phyloP scores from a whole-genome alignment of 2,888 invertebrate genomes.

The Chymomyza amoena region DNA sequence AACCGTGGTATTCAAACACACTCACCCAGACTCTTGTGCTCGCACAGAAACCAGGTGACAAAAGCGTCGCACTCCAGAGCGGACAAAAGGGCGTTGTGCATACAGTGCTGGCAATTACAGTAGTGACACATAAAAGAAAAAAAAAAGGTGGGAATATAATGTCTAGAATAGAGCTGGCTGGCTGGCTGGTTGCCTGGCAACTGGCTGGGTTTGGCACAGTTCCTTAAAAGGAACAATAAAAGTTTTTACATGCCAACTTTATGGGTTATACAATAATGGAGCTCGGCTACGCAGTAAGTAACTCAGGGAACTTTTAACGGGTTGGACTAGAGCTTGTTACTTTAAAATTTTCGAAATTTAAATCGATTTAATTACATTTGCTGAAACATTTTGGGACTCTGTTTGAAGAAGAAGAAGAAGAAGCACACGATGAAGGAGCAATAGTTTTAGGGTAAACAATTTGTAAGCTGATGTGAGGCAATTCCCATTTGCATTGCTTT shows the following conservation, averaged over 20 bases:
- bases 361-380: constrained; percentile 56
- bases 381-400: not conserved
- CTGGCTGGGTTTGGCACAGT: constrained; percentile 7
- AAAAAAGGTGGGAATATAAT: not conserved
- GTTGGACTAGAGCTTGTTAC: not conserved
- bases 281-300: not conserved
- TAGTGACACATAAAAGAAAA: constrained; percentile 10
- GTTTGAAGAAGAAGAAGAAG: not conserved
- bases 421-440: not conserved
- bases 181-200: constrained; percentile 5
- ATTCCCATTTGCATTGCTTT: constrained; percentile 1
- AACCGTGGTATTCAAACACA: constrained; percentile 51
- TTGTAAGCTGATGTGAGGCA: not conserved
- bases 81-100: constrained; percentile 34
- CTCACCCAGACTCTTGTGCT: constrained; percentile 5
- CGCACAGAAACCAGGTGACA: constrained; percentile 30
- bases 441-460: not conserved
- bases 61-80: not conserved
- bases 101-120: constrained; percentile 50
- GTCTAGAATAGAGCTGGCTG: constrained; percentile 13
- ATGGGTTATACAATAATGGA: not conserved
- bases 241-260: constrained; percentile 25
- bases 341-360: not conserved
- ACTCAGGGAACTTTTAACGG: not conserved
- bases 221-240: constrained; percentile 56